These are phyloP conservation scores for Dermolepida albohirtum DNA, from an alignment of 2,888 invertebrate species.

Conservation along the genomic window DNA sequence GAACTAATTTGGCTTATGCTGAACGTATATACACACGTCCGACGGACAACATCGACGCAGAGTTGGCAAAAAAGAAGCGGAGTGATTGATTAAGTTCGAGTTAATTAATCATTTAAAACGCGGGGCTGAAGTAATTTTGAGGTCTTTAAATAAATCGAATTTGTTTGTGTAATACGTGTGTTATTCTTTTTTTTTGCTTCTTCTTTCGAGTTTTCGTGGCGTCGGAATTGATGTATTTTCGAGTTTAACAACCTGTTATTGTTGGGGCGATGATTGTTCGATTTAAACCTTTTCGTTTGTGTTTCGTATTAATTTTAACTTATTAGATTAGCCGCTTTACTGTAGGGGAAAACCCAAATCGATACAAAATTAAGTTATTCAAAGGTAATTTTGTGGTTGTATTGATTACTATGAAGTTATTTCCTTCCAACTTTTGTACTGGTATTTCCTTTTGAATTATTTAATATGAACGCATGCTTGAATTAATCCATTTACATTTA, in stretches of 20 bases:
- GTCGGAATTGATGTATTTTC: constrained; percentile 19
- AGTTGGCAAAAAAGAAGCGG: too few species aligned
- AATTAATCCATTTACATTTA: too few species aligned
- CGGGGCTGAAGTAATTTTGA: constrained; percentile 28
- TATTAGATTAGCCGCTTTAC: constrained; percentile 10
- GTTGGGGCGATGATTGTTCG: constrained; percentile 22
- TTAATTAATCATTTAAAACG: constrained; percentile 35
- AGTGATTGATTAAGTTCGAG: constrained; percentile 26
- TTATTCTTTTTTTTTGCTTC: constrained; percentile 12
- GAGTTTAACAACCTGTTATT: constrained; percentile 34
- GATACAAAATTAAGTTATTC: constrained; percentile 13
- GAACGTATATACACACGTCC: too few species aligned
- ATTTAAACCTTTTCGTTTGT: constrained; percentile 7
- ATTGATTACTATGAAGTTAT: too few species aligned
- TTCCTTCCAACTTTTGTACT: too few species aligned
- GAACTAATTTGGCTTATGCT: too few species aligned
- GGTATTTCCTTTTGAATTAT: too few species aligned
- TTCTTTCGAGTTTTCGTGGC: constrained; percentile 5
- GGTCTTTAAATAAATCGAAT: constrained; percentile 39
- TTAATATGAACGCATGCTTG: too few species aligned
- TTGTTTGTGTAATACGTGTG: constrained; percentile 27
- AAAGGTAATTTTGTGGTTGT: constrained; percentile 1
- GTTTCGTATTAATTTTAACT: constrained; percentile 13
- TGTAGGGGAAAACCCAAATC: not conserved
- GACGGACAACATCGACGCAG: too few species aligned